Conservation (phyloP, 2,797 vertebrate species). For the Mus spretus region DNA sequence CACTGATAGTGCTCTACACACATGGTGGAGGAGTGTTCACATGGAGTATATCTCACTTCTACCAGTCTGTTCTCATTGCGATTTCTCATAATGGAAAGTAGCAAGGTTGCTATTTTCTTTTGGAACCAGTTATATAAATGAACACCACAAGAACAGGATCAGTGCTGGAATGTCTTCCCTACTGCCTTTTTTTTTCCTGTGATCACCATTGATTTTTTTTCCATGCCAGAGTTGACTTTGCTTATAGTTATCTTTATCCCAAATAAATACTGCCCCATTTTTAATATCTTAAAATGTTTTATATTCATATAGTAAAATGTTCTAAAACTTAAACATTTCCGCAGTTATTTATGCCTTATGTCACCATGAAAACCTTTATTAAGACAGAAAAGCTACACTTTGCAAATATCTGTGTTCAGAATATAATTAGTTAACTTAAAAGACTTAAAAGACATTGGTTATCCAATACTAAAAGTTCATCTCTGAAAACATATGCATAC, state of each 20-base stretch:
- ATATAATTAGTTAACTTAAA: not conserved
- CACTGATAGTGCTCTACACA: slow-evolving; percentile 17
- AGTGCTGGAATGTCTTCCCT: not conserved
- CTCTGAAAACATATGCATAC: not conserved
- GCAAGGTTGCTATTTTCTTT: not conserved
- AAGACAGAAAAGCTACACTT: slow-evolving; percentile 35
- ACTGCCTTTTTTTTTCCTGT: not conserved
- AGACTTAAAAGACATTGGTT: not conserved
- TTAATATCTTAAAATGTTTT: slow-evolving; percentile 1
- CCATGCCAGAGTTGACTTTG: not conserved
- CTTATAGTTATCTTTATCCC: not conserved
- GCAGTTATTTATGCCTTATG: not conserved
- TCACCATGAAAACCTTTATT: not conserved
- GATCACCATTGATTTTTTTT: not conserved
- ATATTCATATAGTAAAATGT: not conserved
- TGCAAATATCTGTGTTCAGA: slow-evolving; percentile 42
- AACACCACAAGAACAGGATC: not conserved
- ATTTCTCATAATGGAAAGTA: slow-evolving; percentile 39
- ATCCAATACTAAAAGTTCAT: not conserved
- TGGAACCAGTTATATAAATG: slow-evolving; percentile 35
- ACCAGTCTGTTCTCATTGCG: not conserved
- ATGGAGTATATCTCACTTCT: not conserved
- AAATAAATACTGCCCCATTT: not conserved
- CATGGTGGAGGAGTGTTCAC: not conserved
- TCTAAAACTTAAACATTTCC: slow-evolving; percentile 11